Conservation (phyloP, 2,113 vertebrate species). For the Passer domesticus region DNA sequence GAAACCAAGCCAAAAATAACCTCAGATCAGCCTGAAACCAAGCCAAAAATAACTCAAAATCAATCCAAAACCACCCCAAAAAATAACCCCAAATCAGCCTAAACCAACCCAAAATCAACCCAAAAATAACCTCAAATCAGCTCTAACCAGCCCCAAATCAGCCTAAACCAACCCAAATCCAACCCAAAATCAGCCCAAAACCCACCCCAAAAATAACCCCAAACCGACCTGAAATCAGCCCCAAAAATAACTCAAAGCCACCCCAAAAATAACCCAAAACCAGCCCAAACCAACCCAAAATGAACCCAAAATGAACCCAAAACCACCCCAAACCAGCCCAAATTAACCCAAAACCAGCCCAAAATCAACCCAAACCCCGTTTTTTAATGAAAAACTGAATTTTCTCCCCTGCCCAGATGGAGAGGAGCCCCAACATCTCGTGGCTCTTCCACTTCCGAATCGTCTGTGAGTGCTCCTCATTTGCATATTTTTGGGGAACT, state of each 20-base stretch:
- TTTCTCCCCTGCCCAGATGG: conserved; percentile 80
- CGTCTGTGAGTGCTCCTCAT: conserved; percentile 83
- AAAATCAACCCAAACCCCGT: neutral
- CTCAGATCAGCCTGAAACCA: fast-evolving
- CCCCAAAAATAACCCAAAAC: too few species aligned
- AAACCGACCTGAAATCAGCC: too few species aligned
- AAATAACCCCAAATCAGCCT: fast-evolving
- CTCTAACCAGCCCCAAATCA: too few species aligned
- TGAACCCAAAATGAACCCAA: neutral
- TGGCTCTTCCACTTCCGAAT: conserved; percentile 96
- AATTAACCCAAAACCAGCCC: fast-evolving
- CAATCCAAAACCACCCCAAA: too few species aligned
- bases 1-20: neutral
- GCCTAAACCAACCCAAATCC: too few species aligned
- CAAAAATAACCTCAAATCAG: too few species aligned
- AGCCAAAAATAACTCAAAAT: too few species aligned
- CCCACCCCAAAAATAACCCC: too few species aligned
- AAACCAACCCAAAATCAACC: neutral
- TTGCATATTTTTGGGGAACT: neutral
- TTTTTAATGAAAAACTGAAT: fast-evolving
- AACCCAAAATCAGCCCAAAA: too few species aligned
- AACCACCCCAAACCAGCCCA: too few species aligned
- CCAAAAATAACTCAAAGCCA: too few species aligned
- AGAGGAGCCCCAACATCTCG: conserved; percentile 96
- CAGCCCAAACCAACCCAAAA: neutral